phyloP scores from a whole-genome alignment of 2,113 vertebrate genomes.

The Muntiacus reevesi region DNA sequence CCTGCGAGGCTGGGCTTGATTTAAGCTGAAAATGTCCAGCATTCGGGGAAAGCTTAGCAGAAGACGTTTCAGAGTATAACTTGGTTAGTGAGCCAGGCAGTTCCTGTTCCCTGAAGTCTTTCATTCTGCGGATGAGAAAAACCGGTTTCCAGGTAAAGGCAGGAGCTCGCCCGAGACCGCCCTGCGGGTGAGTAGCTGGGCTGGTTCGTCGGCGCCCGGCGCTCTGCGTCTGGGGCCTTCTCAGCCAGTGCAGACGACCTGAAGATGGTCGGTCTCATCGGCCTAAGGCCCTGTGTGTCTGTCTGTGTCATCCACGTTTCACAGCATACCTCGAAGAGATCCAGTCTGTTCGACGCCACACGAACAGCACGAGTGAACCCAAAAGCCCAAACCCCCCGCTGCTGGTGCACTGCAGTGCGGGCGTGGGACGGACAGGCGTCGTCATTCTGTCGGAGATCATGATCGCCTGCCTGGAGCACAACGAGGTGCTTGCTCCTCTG shows the following conservation, averaged over 20 bases:
- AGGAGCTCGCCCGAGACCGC: fast-evolving
- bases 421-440: constrained; percentile 94
- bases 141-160: background rate
- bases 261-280: fast-evolving
- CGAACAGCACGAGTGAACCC: constrained; percentile 92
- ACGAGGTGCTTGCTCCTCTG: constrained; percentile 85
- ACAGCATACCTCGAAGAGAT: constrained; percentile 97
- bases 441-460: constrained; percentile 96
- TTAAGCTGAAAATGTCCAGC: background rate
- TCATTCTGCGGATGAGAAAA: background rate
- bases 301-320: background rate
- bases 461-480: constrained; percentile 97
- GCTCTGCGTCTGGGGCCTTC: too few relatives aligned
- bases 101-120: too few relatives aligned
- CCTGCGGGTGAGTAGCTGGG: fast-evolving
- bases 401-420: constrained; percentile 96
- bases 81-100: background rate
- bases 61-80: background rate
- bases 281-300: background rate
- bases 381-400: constrained; percentile 87
- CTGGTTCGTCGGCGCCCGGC: fast-evolving
- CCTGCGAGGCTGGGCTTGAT: background rate
- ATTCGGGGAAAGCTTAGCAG: background rate
- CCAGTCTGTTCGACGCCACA: constrained; percentile 96
- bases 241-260: fast-evolving